Base-by-base conservation (phyloP, 1,140 invertebrate species). In the Rhizoglyphus robini region DNA sequence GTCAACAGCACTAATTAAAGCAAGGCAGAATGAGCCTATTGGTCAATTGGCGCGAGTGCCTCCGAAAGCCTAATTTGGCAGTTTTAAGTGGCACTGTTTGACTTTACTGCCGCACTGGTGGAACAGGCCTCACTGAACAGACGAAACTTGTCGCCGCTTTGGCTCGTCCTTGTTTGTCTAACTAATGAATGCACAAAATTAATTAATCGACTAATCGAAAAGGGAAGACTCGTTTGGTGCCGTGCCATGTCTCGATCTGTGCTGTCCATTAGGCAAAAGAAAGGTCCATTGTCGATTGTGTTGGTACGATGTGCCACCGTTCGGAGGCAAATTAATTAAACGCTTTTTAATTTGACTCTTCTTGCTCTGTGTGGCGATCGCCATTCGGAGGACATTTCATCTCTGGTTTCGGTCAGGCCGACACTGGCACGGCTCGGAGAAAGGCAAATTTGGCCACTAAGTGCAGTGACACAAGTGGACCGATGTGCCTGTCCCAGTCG, bases 201-300 rank as follows among this genome's bases (percentile, higher is more conserved):
- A 54, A 54, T 54, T 54, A 54, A 54, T 54, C 51, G 51, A 54
- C 51, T 54, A 54, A 54, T 54, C 51, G 51, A 54, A 54, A 54
- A 54, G 8, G 41, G 23, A 46, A 46, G 41, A 15, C 41, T 23
- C 41, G 41, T 15, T 46, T 15, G 23, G 41, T 23, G 41, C 15
- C 15, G 15, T 15, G 41, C n/a, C n/a, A 23, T 23, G 41, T 23
- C 41, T 8, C 51, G 8, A 54, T 54, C 23, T 15, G 51, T 25
- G 23, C 51, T 27, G 23, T 11, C 20, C 51, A 54, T 25, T 27
- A 54, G 51, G 51, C 51, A 8, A 54, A 54, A 32, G 8, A 54
- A 54, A 8, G 36, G 36, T 5, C 51, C 51, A 25, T 32, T 41
- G 36, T 18, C 51, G 20, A 11, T 27, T 27, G 20, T 20, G 51